Conservation (phyloP, 2,888 invertebrate species). For the Amphipyra berbera region DNA sequence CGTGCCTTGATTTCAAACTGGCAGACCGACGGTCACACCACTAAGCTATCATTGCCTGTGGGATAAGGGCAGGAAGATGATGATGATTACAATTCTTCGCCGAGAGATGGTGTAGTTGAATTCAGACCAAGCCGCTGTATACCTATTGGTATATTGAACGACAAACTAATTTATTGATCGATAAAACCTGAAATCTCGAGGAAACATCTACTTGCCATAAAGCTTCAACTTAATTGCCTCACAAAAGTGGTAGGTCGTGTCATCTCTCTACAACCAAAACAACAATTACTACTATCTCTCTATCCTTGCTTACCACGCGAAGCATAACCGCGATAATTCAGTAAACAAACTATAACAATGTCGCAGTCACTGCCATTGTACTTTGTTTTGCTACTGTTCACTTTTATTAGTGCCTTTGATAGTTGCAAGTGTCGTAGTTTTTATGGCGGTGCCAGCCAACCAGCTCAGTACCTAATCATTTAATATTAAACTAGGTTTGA, state of each 20-base stretch:
- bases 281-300: conserved; percentile 4
- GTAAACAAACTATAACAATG: conserved; percentile 67
- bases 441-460: conserved; percentile 71
- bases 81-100: too few species aligned
- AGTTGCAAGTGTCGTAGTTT: conserved; percentile 79
- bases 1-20: too few species aligned
- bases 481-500: conserved; percentile 66
- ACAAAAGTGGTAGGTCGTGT: background rate
- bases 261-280: conserved; percentile 19
- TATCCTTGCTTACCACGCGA: conserved; percentile 30
- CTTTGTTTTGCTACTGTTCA: conserved; percentile 75
- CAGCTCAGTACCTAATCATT: conserved; percentile 74
- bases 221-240: background rate
- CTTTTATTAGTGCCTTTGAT: conserved; percentile 84
- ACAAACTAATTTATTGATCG: too few species aligned
- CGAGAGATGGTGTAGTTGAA: too few species aligned
- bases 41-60: too few species aligned
- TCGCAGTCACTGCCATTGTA: conserved; percentile 69
- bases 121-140: too few species aligned
- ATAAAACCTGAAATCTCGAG: too few species aligned
- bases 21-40: too few species aligned
- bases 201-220: background rate
- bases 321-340: conserved; percentile 38
- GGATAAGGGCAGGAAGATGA: too few species aligned
- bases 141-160: too few species aligned